Evolutionary conservation across 2,113 vertebrate genomes (phyloP).

Genomic region (Halichoeres trimaculatus): DNA sequence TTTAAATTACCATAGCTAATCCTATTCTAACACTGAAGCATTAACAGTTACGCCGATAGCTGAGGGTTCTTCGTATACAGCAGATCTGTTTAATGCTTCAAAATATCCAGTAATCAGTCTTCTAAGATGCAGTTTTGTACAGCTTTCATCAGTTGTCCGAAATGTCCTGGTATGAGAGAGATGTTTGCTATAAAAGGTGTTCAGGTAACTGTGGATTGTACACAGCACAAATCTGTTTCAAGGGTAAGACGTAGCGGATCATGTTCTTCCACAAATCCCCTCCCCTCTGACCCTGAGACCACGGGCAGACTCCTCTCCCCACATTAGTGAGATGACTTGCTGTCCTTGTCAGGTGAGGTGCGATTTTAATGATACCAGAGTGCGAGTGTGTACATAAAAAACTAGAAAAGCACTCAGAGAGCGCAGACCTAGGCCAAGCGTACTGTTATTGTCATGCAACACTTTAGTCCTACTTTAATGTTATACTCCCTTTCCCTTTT

Average conservation of each 20-base stretch:
- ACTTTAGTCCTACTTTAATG: too few species aligned
- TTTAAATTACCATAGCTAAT: slow-evolving; percentile 40
- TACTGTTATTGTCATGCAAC: too few species aligned
- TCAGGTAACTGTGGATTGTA: slow-evolving; percentile 49
- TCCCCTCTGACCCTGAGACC: slow-evolving; percentile 46
- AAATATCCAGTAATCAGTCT: slow-evolving; percentile 25
- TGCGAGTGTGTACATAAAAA: not conserved
- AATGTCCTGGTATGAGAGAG: slow-evolving; percentile 38
- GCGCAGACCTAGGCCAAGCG: too few species aligned
- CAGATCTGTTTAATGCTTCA: too few species aligned
- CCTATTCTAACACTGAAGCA: slow-evolving; percentile 14
- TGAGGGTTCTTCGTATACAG: too few species aligned
- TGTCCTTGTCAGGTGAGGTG: slow-evolving; percentile 67
- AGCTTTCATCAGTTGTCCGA: slow-evolving; percentile 28
- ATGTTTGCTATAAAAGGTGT: slow-evolving; percentile 25
- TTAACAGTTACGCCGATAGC: not conserved
- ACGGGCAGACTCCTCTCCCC: slow-evolving; percentile 28
- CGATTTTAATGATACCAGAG: slow-evolving; percentile 48
- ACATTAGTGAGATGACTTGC: slow-evolving; percentile 73
- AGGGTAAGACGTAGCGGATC: slow-evolving; percentile 61
- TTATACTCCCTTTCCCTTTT: too few species aligned
- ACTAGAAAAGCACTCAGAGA: too few species aligned
- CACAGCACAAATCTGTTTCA: slow-evolving; percentile 54
- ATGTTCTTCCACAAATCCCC: slow-evolving; percentile 54
- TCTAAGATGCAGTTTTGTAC: slow-evolving; percentile 44